Conservation (phyloP, 53 echinoderm and acorn worm species). For the Echinarachnius parma region DNA sequence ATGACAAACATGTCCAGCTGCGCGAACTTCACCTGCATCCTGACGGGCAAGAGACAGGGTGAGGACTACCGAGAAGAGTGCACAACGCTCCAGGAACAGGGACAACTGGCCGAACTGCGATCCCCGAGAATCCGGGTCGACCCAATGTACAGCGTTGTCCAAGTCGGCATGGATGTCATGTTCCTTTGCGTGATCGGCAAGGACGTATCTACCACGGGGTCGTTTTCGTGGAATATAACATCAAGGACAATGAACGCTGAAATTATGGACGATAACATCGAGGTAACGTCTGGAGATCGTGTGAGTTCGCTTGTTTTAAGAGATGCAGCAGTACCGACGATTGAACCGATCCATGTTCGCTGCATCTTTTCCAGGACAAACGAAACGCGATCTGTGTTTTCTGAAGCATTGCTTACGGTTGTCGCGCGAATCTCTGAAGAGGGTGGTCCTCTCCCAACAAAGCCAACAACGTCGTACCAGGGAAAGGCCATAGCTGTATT, state of each 20-base stretch:
- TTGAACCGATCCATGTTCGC: constrained; percentile 3
- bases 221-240: constrained; percentile 10
- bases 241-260: background rate
- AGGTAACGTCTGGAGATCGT: background rate
- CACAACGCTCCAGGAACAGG: background rate
- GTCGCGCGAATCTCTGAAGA: too few relatives aligned
- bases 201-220: too few relatives aligned
- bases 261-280: background rate
- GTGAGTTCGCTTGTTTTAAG: background rate
- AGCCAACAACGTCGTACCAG: too few relatives aligned
- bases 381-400: too few relatives aligned
- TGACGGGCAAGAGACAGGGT: background rate
- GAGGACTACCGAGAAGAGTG: background rate
- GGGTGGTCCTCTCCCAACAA: too few relatives aligned
- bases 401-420: constrained; percentile 10
- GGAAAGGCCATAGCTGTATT: too few relatives aligned
- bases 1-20: background rate
- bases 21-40: constrained; percentile 8
- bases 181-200: constrained; percentile 9
- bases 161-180: constrained; percentile 14
- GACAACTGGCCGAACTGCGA: background rate
- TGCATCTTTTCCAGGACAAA: background rate
- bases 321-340: background rate
- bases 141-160: constrained; percentile 25
- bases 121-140: constrained; percentile 11